These are phyloP conservation scores for Halocaridina rubra DNA, from an alignment of 2,888 invertebrate genomes.

Conservation along the genomic window DNA sequence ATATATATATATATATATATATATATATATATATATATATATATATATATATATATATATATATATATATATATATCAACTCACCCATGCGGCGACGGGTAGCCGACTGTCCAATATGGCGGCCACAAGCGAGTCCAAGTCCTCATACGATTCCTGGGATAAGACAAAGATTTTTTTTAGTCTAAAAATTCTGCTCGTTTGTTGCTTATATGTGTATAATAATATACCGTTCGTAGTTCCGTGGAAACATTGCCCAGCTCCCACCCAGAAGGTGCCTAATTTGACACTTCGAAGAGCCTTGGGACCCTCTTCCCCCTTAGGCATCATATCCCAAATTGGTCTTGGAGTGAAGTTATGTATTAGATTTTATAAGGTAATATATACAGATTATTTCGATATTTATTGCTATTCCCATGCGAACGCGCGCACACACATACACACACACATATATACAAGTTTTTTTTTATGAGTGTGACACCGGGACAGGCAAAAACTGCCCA, in stretches of 20 bases:
- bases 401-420: too few species aligned
- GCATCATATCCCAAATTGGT: too few species aligned
- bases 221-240: too few species aligned
- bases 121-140: neutral
- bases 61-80: neutral
- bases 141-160: too few species aligned
- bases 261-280: neutral
- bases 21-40: neutral
- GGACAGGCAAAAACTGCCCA: too few species aligned
- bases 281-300: neutral
- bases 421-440: too few species aligned
- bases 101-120: neutral
- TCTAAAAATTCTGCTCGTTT: neutral
- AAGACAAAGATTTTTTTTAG: too few species aligned
- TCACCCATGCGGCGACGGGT: conserved; percentile 39
- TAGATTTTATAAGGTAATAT: too few species aligned
- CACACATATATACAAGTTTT: too few species aligned
- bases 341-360: too few species aligned
- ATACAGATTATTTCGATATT: too few species aligned
- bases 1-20: neutral
- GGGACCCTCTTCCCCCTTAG: neutral
- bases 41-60: neutral
- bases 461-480: too few species aligned
- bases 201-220: neutral
- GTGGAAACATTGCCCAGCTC: neutral